Evolutionary conservation across 1,140 invertebrate species (phyloP), one percentile per base, ranked within the genome.

Genomic region (Formica exsecta): DNA sequence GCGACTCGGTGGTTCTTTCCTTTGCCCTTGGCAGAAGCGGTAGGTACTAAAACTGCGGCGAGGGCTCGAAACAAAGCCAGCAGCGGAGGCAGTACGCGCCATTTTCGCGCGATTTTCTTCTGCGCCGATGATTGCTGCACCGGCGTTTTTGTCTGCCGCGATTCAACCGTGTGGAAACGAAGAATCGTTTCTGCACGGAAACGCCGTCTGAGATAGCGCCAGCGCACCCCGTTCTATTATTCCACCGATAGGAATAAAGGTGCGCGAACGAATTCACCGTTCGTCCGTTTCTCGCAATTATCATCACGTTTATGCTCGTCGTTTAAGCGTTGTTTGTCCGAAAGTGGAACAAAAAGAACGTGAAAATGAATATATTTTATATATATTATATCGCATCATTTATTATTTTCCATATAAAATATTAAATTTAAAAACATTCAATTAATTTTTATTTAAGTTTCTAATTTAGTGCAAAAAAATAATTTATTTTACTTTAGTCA

Each of bases 101-200:
- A 83, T 83, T 87, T 89, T 88, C 61, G 25, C 86, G 84, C 61
- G 48, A 61, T 76, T 85, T 57, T 38, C 86, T 66, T 77, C 22
- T 59, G 19, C 70, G 76, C 51, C 62, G 29, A 74, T 86, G 88
- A 89, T 89, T 86, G 88, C 84, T 76, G 62, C 29, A 73, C 76
- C 71, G 84, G 3, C 85, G 48, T 77, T 89, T 76, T 83, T 83
- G 76, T 73, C 87, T 62, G 65, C 76, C 51, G 57, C 87, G 74
- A 68, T 89, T 44, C 54, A 86, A 86, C 88, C 51, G 36, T 66
- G 85, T 64, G 87, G 62, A 87, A 88, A 84, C 48, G 77, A 87
- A 59, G 87, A 66, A 71, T 68, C 66, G 38, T 79, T 88, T 74
- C 41, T 68, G 62, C 44, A 29, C 87, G 86, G 71, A 88, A 88